Percentiles rank a stretch among this genome's conserved stretches.
Evolutionary conservation across 2,113 vertebrate species (phyloP).

Genomic region (Craseonycteris thonglongyai): DNA sequence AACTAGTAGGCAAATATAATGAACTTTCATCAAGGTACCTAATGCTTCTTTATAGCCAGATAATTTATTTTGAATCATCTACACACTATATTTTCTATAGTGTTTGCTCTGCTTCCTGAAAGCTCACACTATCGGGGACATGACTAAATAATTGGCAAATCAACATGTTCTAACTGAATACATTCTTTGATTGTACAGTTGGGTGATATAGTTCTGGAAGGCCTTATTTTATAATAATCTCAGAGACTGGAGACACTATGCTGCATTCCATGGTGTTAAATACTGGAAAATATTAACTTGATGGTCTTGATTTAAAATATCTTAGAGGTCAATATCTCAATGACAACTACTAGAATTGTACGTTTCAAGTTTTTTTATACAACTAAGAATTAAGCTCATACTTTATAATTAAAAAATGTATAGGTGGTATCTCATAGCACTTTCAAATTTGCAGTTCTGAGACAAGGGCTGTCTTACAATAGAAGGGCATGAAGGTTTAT

Average conservation of each 20-base stretch:
- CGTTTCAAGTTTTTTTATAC: not conserved
- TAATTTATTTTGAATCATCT: not conserved
- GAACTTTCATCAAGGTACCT: not conserved
- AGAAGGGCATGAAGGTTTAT: not conserved
- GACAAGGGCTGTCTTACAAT: not conserved
- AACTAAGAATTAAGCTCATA: not conserved
- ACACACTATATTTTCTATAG: not conserved
- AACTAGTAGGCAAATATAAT: not conserved
- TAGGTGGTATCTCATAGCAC: not conserved
- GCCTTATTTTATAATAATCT: not conserved
- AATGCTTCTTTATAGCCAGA: not conserved
- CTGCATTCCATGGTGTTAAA: not conserved
- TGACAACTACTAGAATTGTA: not conserved
- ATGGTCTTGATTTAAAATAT: not conserved
- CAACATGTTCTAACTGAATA: not conserved
- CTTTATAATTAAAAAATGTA: not conserved
- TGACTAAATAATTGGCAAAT: not conserved
- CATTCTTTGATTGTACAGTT: not conserved
- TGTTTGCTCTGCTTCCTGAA: not conserved
- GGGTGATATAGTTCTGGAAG: not conserved
- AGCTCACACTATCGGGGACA: not conserved
- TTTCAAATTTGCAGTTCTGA: not conserved
- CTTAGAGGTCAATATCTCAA: not conserved
- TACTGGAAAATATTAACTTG: not conserved
- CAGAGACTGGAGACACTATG: not conserved